Evolutionary conservation across 2,797 vertebrate genomes (phyloP), one percentile per base, ranked within the genome.

Genomic region (Dendrocincla fuliginosa): DNA sequence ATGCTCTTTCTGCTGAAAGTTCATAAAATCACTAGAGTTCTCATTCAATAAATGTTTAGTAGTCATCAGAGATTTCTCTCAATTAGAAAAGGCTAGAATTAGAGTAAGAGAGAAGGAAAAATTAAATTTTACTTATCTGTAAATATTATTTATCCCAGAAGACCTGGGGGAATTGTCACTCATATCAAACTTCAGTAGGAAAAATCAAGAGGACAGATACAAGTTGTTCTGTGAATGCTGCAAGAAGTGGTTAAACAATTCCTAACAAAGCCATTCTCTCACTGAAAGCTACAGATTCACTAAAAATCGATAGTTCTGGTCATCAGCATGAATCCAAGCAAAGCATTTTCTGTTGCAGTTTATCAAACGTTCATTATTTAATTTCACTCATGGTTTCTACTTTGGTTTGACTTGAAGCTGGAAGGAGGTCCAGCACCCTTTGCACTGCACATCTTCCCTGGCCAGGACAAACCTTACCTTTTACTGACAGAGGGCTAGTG

Each of bases 31-130:
- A 75, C 53, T 32, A 83, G 85, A 95, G 76, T 82, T 96, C 71
- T 89, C 64, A 55, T 80, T 96, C 65, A 78, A 61, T 86, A 95
- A 96, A 90, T 81, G 83, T 68, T 94, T 86, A 87, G 87, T 41
- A 67, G 67, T 83, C 95, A 95, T 53, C 30, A 33, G 64, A 89
- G 60, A 95, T 78, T 79, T 88, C 63, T 94, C 41, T 84, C 94
- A 93, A 96, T 87, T 52, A 84, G 80, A 93, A 74, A 78, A 35
- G 63, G 53, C 67, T 69, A 84, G 84, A 94, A 79, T 92, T 76
- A 63, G 56, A 73, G 42, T 87, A 55, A 44, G 52, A 89, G 83
- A 82, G 61, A 42, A 63, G 44, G 52, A 18, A 83, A 80, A 88
- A 53, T 33, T 63, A 35, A 18, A 16, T 78, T 87, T 83, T 89